These are phyloP conservation scores for Zeus faber DNA, from an alignment of 2,113 vertebrate genomes.

Conservation along the genomic window DNA sequence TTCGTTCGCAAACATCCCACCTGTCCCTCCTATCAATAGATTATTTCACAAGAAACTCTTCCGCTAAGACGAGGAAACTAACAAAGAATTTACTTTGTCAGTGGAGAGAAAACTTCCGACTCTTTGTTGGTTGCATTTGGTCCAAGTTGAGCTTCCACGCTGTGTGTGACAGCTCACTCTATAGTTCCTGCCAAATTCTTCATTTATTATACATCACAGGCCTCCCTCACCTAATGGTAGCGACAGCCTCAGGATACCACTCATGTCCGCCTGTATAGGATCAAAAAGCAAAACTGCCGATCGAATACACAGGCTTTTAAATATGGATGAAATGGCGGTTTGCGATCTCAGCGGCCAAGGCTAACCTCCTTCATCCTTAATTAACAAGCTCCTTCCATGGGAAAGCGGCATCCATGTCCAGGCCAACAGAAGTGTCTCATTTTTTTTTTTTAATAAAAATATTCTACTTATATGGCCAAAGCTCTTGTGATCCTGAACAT, in stretches of 20 bases:
- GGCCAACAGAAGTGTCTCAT: too few species aligned
- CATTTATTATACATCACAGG: constrained; percentile 17
- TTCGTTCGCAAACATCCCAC: too few species aligned
- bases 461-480: too few species aligned
- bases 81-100: constrained; percentile 5
- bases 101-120: not conserved
- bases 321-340: not conserved
- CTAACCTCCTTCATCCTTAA: too few species aligned
- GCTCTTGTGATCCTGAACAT: too few species aligned
- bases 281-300: not conserved
- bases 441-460: too few species aligned
- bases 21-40: constrained; percentile 2
- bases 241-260: not conserved
- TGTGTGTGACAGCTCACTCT: not conserved
- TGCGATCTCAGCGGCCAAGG: not conserved
- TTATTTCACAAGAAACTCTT: constrained; percentile 11
- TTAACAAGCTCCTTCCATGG: too few species aligned
- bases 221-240: not conserved
- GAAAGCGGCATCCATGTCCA: too few species aligned
- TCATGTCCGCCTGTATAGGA: not conserved
- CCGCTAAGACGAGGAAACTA: constrained; percentile 20
- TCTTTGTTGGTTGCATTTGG: not conserved
- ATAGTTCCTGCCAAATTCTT: not conserved
- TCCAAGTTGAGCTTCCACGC: not conserved
- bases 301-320: not conserved